Evolutionary conservation across 92 coral and sea anemone species (phyloP), one percentile per base, ranked within the genome.

Genomic region (Zoanthus sansibaricus): DNA sequence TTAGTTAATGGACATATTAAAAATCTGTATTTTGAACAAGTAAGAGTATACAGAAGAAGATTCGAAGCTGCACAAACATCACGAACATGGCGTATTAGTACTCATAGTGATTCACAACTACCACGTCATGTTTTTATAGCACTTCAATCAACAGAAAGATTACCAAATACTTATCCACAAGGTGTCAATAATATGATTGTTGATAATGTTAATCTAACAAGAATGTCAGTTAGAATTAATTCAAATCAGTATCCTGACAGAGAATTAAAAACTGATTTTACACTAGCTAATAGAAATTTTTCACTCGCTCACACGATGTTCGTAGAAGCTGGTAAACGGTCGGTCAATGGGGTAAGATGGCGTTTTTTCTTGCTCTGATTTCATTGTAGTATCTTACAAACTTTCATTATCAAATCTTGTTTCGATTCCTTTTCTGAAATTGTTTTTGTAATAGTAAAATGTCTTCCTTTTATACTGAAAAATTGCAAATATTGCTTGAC

Each of bases 151-250:
- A 4, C 51, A 62, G 86, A 82, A 33, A 68, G 86, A 5, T 56
- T 58, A 7, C 86, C 86, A 46, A 15, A n/a, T 6, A 45, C 85
- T 21, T 58, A 79, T 54, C 46, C 85, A 1, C 85, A 79, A 14
- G 42, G 58, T 79, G 18, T 79, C 2, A 54, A 79, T 79, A 58
- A 79, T 48, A 79, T 79, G 85, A 33, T 79, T 33, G 58, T 79
- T 69, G 85, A 79, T 58, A 79, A 59, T 79, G 85, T 74, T 25
- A 48, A 79, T 79, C 85, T 82, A 25, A 82, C 86, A 46, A 82
- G 86, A 61, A 82, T 82, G 4, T 44, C 73, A 31, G 75, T 82
- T 3, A 32, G 86, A 46, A 21, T 82, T 25, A 82, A 82, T 58
- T 12, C 31, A 16, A 37, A 11, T 30, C 86, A 82, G 37, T 62